Conservation (phyloP, 2,113 vertebrate genomes). For the Oostethus manadensis region DNA sequence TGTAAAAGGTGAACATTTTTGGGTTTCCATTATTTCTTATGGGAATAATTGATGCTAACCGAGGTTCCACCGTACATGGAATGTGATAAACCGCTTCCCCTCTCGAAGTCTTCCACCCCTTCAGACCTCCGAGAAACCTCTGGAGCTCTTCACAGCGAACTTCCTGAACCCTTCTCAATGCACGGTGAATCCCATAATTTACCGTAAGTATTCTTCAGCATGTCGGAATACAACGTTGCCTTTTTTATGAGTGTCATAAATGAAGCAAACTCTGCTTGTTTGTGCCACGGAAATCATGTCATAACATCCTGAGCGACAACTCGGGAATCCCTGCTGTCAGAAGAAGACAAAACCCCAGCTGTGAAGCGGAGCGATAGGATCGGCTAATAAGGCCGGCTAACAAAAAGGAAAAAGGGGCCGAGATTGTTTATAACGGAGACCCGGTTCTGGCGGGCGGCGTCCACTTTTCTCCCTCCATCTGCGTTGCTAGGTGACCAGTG, state of each 20-base stretch:
- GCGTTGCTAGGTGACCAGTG: constrained; percentile 30
- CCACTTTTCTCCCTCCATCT: constrained; percentile 20
- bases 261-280: constrained; percentile 21
- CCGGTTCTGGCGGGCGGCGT: constrained; percentile 23
- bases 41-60: no score
- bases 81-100: neutral
- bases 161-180: constrained; percentile 3
- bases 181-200: constrained; percentile 12
- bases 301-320: constrained; percentile 34
- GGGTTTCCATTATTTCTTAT: no score
- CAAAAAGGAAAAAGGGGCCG: no score
- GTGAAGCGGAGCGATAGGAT: constrained; percentile 50
- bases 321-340: constrained; percentile 45
- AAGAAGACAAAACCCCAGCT: constrained; percentile 52
- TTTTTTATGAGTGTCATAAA: constrained; percentile 20
- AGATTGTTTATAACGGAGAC: constrained; percentile 36
- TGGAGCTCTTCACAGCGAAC: neutral
- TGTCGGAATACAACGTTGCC: neutral
- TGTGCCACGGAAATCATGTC: constrained; percentile 37
- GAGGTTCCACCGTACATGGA: no score
- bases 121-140: neutral
- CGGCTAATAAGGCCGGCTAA: no score
- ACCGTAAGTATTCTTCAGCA: constrained; percentile 12
- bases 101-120: neutral
- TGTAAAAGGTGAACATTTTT: no score